Percentiles rank a stretch among this genome's conserved stretches.
Evolutionary conservation across 2,797 vertebrate species (phyloP).

Genomic region (Chromis chromis): DNA sequence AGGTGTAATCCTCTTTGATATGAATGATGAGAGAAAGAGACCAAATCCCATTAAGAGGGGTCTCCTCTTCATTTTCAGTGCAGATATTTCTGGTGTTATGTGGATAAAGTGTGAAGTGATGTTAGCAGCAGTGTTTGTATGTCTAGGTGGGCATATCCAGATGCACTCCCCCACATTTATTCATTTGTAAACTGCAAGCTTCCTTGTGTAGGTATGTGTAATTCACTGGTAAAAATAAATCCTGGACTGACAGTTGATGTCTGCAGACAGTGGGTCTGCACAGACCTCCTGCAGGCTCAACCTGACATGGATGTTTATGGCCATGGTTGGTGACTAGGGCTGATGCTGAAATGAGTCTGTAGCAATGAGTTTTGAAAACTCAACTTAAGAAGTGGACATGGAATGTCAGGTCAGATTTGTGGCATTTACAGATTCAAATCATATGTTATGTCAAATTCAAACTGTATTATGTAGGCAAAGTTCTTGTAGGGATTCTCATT

Average conservation of each 20-base stretch:
- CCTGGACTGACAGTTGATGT: conserved; percentile 1
- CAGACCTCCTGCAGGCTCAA: neutral
- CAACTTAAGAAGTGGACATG: neutral
- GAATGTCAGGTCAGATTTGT: neutral
- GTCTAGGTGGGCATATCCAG: conserved; percentile 5
- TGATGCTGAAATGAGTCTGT: neutral
- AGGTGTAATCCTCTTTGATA: conserved; percentile 60
- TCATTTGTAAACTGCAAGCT: conserved; percentile 14
- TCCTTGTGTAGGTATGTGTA: conserved; percentile 11
- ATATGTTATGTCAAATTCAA: too few relatives aligned
- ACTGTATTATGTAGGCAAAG: too few relatives aligned
- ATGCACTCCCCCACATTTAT: conserved; percentile 23
- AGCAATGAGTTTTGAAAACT: neutral
- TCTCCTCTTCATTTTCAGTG: conserved; percentile 22
- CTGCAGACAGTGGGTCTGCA: neutral
- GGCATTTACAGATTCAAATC: too few relatives aligned
- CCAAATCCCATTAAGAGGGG: conserved; percentile 31
- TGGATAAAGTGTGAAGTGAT: conserved; percentile 43
- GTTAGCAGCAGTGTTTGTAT: conserved; percentile 22
- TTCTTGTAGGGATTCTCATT: too few relatives aligned
- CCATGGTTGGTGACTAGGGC: neutral
- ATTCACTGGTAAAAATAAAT: conserved; percentile 40
- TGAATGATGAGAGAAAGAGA: conserved; percentile 30
- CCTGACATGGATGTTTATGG: neutral
- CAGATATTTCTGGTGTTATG: conserved; percentile 46